Evolutionary conservation across 2,797 vertebrate genomes (phyloP).

Genomic region (Enteromius thamalakanensis): DNA sequence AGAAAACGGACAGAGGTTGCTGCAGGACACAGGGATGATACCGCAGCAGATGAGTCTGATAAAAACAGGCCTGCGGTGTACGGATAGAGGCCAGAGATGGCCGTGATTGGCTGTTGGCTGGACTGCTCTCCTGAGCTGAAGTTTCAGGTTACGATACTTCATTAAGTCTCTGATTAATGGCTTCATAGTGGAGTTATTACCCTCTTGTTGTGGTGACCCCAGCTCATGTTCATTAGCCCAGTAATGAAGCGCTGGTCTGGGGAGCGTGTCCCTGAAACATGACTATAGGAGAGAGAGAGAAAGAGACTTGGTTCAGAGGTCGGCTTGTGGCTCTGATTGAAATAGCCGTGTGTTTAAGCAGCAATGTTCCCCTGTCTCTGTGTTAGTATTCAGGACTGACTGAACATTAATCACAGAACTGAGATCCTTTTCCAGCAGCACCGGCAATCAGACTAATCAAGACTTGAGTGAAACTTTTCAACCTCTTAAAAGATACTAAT

Average conservation of each 20-base stretch:
- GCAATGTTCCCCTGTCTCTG: slow-evolving; percentile 50
- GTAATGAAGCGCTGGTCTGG: slow-evolving; percentile 65
- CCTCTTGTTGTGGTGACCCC: slow-evolving; percentile 64
- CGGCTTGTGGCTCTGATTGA: slow-evolving; percentile 59
- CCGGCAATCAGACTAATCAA: slow-evolving; percentile 53
- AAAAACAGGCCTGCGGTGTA: slow-evolving; percentile 43
- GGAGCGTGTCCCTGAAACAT: slow-evolving; percentile 61
- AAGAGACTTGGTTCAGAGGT: slow-evolving; percentile 61
- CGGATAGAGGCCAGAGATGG: slow-evolving; percentile 22
- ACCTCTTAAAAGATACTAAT: slow-evolving; percentile 45
- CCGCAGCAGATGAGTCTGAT: slow-evolving; percentile 15
- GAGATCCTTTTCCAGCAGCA: slow-evolving; percentile 43
- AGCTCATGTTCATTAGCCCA: slow-evolving; percentile 63
- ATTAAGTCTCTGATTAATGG: slow-evolving; percentile 65
- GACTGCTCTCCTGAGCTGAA: slow-evolving; percentile 48
- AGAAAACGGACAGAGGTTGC: not conserved
- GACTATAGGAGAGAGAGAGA: slow-evolving; percentile 58
- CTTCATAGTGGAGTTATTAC: slow-evolving; percentile 62
- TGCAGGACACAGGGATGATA: slow-evolving; percentile 39
- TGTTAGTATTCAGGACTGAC: slow-evolving; percentile 48
- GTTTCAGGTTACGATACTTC: slow-evolving; percentile 62
- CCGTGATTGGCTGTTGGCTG: slow-evolving; percentile 38
- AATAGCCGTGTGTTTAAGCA: slow-evolving; percentile 50
- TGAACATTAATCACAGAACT: slow-evolving; percentile 50
- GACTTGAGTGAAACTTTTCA: slow-evolving; percentile 41